Evolutionary conservation across 2,888 invertebrate species (phyloP).

Genomic region (Synergus umbraculus): DNA sequence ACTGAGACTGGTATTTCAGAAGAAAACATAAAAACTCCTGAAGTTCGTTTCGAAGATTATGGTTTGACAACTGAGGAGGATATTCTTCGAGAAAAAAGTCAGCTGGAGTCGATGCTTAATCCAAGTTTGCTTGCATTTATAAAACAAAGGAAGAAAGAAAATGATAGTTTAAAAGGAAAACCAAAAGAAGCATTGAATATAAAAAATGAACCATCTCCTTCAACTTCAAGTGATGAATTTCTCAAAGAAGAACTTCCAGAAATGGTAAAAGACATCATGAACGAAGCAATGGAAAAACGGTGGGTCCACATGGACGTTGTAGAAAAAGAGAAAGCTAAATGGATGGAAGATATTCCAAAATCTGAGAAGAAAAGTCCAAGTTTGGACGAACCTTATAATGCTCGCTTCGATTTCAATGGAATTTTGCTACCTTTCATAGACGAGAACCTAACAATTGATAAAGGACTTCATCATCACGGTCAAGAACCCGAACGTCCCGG

Average conservation of each 20-base stretch:
- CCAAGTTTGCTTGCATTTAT: slow-evolving; percentile 85
- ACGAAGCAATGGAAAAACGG: slow-evolving; percentile 80
- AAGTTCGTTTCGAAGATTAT: slow-evolving; percentile 85
- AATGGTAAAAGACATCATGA: slow-evolving; percentile 65
- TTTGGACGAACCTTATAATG: slow-evolving; percentile 84
- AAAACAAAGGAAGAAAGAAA: slow-evolving; percentile 70
- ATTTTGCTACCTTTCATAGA: slow-evolving; percentile 85
- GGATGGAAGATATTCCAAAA: slow-evolving; percentile 88
- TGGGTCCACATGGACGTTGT: slow-evolving; percentile 93
- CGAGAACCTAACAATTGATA: slow-evolving; percentile 80
- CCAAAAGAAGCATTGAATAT: slow-evolving; percentile 6
- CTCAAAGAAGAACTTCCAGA: slow-evolving; percentile 55
- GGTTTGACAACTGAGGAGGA: slow-evolving; percentile 85
- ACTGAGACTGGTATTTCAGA: slow-evolving; percentile 2
- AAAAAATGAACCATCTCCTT: slow-evolving; percentile 4
- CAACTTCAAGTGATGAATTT: slow-evolving; percentile 38
- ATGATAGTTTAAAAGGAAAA: slow-evolving; percentile 21
- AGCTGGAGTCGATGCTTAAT: slow-evolving; percentile 83
- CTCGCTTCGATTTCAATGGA: slow-evolving; percentile 89
- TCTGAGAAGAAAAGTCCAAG: slow-evolving; percentile 72
- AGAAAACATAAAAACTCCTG: slow-evolving; percentile 81
- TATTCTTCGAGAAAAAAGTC: slow-evolving; percentile 86
- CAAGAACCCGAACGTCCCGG: slow-evolving; percentile 95
- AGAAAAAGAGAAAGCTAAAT: slow-evolving; percentile 91
- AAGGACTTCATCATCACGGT: slow-evolving; percentile 93